Evolutionary conservation across 2,797 vertebrate species (phyloP), one percentile per base, ranked within the genome.

Genomic region (Pyrocephalus nanus): DNA sequence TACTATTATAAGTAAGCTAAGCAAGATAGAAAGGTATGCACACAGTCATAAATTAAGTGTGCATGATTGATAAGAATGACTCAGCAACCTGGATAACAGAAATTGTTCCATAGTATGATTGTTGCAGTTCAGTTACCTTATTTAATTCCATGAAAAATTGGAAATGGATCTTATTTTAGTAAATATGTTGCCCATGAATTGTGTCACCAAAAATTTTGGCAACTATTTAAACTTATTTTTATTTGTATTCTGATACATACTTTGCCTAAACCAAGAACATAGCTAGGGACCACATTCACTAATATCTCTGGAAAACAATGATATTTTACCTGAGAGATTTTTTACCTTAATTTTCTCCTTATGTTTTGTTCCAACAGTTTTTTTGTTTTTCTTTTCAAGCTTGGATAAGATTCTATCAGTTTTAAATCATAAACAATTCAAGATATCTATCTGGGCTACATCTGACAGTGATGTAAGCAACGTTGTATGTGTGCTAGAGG

Each of bases 351-450:
- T 54, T 64, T 75, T 89, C 18, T 81, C 15, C 13, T 73, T n/a
- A 19, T 11, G 6, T 32, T 94, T 90, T 88, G 4, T 64, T 77
- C 8, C 23, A 86, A 77, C 1, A 18, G 6, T 87, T 74, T 55
- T 3, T n/a, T 18, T n/a, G 3, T 42, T 78, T 62, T 8, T 40
- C 20, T 77, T 77, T 42, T 74, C 11, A 40, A 87, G 51, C 26
- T 42, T 64, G 13, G 47, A 38, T 53, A 11, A 42, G 23, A 38
- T 8, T 17, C 9, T 36, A 16, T 38, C 6, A 42, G 42, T 71
- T 92, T 90, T 78, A 81, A 65, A 84, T 65, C 9, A 51, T 48
- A 86, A 88, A 47, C 30, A 79, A 48, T 65, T 87, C 26, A 58
- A 58, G 58, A 51, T 36, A 38, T 12, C 23, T 55, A 2, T 71